A percentile compares a stretch with the other conserved stretches of the same genome.
phyloP scores from a whole-genome alignment of 2,113 vertebrate genomes.

The Vidua chalybeata region DNA sequence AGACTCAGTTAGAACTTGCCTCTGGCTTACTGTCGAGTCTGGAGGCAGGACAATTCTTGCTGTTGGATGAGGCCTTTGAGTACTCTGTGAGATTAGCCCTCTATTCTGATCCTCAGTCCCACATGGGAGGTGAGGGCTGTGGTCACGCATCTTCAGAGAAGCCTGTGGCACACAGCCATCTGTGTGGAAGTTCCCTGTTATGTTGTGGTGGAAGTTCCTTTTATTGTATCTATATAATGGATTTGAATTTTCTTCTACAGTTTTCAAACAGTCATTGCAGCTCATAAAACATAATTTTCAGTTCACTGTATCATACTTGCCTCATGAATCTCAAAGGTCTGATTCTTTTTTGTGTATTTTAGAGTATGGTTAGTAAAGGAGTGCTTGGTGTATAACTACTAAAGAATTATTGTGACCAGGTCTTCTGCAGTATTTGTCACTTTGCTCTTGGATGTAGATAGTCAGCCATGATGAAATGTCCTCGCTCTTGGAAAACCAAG shows the following conservation, averaged over 20 bases:
- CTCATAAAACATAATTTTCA: background rate
- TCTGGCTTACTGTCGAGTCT: fast-evolving
- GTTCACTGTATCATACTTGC: background rate
- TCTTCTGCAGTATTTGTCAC: background rate
- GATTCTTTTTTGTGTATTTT: background rate
- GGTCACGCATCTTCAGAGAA: background rate
- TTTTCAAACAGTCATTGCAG: background rate
- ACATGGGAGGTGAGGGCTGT: background rate
- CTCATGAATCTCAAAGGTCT: background rate
- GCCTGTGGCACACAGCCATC: background rate
- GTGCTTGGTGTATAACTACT: background rate
- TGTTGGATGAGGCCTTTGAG: background rate
- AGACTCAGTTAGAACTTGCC: background rate
- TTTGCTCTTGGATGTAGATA: background rate
- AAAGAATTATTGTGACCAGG: background rate
- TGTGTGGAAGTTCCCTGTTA: background rate
- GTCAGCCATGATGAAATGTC: background rate
- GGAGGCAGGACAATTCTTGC: background rate
- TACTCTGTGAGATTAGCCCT: background rate
- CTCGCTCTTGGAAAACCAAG: background rate
- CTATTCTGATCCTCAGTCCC: background rate
- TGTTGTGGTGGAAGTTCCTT: background rate
- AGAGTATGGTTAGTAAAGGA: background rate
- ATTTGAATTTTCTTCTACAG: background rate
- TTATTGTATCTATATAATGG: background rate